Base-by-base conservation (phyloP, 2,797 vertebrate species). In the Etheostoma perlongum region DNA sequence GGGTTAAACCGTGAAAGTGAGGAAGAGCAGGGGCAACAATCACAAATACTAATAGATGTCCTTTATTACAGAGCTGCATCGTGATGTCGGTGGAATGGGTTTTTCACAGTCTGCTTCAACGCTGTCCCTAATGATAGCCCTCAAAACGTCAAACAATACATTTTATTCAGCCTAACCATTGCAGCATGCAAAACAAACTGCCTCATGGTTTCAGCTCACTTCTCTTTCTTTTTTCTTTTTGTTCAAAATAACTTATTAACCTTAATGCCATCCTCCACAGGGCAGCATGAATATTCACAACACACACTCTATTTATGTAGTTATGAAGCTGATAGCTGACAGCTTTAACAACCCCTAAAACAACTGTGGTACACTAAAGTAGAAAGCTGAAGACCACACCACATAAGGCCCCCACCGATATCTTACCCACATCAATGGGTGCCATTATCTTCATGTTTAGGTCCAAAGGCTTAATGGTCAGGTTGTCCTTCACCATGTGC, bases 401-500 rank as follows among this genome's bases (percentile, higher is more conserved):
- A 49, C 72, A 65, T 53, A 74, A 11, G 49, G 4, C 48, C 11
- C 9, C 25, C 25, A 27, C 81, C 60, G 68, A 85, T 82, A 82
- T 85, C 67, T 64, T 58, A 36, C 27, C 55, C 67, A 82, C 83
- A 83, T 89, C 86, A 82, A 79, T 77, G 77, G 68, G 70, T 48
- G 76, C 67, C 85, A 77, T 88, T 86, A 86, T 82, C 74, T 76
- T 76, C 73, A 81, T 74, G 69, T 75, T 78, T 33, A 70, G 60
- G 82, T 83, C 72, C 76, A 81, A 73, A 54, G 67, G 76, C 78
- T 55, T 91, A 90, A 89, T 81, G 84, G 82, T 79, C 78, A 79
- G 64, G 69, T 82, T 78, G 85, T 91, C 91, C 88, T 91, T 89
- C 80, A 75, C 48, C 33, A 9, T 79, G 64, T 46, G 90, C 87